Percentiles rank a stretch among this genome's conserved stretches.
Evolutionary conservation across 2,113 vertebrate species (phyloP).

Genomic region (Pteropus alecto): DNA sequence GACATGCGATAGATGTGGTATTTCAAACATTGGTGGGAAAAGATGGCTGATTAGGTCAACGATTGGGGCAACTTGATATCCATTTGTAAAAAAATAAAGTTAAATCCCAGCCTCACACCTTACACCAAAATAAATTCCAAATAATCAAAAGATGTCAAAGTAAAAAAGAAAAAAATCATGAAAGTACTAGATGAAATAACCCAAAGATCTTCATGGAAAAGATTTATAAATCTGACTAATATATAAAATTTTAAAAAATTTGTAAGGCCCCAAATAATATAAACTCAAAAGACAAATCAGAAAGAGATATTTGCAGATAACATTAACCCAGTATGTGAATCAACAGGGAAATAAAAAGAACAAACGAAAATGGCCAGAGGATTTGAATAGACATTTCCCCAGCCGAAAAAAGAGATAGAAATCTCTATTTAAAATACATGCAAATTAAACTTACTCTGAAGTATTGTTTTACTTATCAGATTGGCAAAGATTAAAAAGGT

Average conservation of each 20-base stretch:
- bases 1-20: not conserved
- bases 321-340: not conserved
- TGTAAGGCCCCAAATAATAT: not conserved
- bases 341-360: slow-evolving; percentile 28
- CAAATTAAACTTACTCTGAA: slow-evolving; percentile 21
- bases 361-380: slow-evolving; percentile 31
- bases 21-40: not conserved
- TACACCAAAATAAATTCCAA: not conserved
- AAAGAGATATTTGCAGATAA: slow-evolving; percentile 26
- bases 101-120: not conserved
- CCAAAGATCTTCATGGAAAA: not conserved
- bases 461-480: slow-evolving; percentile 1
- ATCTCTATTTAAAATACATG: slow-evolving; percentile 28
- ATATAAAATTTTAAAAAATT: not conserved
- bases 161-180: not conserved
- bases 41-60: not conserved
- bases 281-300: slow-evolving; percentile 31
- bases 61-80: not conserved
- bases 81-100: not conserved
- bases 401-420: not conserved
- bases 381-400: not conserved
- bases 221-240: slow-evolving; percentile 24
- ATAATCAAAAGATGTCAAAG: not conserved
- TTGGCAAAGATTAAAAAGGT: slow-evolving; percentile 17
- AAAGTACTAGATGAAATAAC: not conserved